A percentile compares a stretch with the other conserved stretches of the same genome.
phyloP scores from a whole-genome alignment of 2,888 invertebrate genomes.

The Brachyopa scutellaris region DNA sequence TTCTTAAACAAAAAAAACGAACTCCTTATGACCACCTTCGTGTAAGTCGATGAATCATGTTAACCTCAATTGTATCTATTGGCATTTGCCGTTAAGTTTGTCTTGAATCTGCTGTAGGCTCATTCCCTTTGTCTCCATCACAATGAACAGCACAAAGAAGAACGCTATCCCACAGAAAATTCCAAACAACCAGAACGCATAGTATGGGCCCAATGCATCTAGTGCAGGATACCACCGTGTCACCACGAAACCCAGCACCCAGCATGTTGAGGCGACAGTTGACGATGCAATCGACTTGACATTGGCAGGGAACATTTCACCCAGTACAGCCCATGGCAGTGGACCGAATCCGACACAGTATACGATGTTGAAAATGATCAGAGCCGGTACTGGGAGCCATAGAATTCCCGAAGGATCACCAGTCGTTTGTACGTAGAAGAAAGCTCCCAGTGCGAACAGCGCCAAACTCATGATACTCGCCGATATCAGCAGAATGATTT shows the following conservation, averaged over 20 bases:
- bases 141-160: conserved; percentile 87
- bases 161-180: conserved; percentile 85
- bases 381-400: conserved; percentile 88
- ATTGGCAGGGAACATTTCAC: conserved; percentile 91
- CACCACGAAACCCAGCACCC: conserved; percentile 89
- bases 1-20: neutral
- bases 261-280: conserved; percentile 89
- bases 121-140: conserved; percentile 95
- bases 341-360: conserved; percentile 91
- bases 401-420: conserved; percentile 82
- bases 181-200: conserved; percentile 89
- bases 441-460: conserved; percentile 84
- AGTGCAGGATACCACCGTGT: conserved; percentile 87
- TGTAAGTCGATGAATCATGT: too few species aligned
- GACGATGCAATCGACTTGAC: conserved; percentile 90
- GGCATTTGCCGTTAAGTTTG: conserved; percentile 84
- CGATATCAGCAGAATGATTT: conserved; percentile 88
- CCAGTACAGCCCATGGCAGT: conserved; percentile 91
- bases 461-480: conserved; percentile 86
- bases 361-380: conserved; percentile 88
- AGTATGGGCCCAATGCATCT: conserved; percentile 85
- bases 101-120: conserved; percentile 92
- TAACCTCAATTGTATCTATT: too few species aligned
- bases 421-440: conserved; percentile 84
- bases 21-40: too few species aligned